Evolutionary conservation across 2,113 vertebrate species (phyloP), one percentile per base, ranked within the genome.

Genomic region (Ptyas mucosa): DNA sequence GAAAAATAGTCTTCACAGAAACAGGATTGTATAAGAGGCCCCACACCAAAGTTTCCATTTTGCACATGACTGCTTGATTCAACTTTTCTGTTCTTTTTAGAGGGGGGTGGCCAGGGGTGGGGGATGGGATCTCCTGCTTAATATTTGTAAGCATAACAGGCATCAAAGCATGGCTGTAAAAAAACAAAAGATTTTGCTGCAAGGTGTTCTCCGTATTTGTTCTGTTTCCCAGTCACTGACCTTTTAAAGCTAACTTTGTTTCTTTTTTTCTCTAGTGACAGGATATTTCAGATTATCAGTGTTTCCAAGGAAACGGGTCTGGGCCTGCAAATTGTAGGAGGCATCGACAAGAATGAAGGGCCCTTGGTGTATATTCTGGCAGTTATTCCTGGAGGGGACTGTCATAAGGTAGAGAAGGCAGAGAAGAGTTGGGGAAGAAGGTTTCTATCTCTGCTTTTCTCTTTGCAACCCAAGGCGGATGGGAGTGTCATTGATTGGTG

Each of bases 311-410:
- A 97, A 97, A 97, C 98, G 18, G 98, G 97, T 86, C 97, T 99
- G 18, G 99, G 99, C 88, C 97, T 99, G 95, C 97, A 98, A 97
- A 97, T 99, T 92, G 96, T 98, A 64, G 99, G 99, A 91, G 99
- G 99, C 92, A 98, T 98, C 94, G 98, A 99, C 97, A 98, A 98
- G 85, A 97, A 98, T 10, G 98, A 99, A 95, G 99, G 99, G 23
- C 98, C 99, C 91, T 98, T 99, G 98, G 98, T 99, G 52, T 98
- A 98, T 93, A 97, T 99, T 97, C 98, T 99, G 96, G 99, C 99
- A 96, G 95, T 99, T 85, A 95, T 98, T 94, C 97, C 98, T 95
- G 99, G 99, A 94, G 98, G 99, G 94, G 99, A 99, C 91, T 99
- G 99, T 94, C 98, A 98, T 91, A 99, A 99, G 99, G 99, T 99